Percentiles rank a stretch among this genome's conserved stretches.
These are phyloP conservation scores for Mallotus villosus DNA, from an alignment of 2,797 vertebrate genomes.

Conservation along the genomic window DNA sequence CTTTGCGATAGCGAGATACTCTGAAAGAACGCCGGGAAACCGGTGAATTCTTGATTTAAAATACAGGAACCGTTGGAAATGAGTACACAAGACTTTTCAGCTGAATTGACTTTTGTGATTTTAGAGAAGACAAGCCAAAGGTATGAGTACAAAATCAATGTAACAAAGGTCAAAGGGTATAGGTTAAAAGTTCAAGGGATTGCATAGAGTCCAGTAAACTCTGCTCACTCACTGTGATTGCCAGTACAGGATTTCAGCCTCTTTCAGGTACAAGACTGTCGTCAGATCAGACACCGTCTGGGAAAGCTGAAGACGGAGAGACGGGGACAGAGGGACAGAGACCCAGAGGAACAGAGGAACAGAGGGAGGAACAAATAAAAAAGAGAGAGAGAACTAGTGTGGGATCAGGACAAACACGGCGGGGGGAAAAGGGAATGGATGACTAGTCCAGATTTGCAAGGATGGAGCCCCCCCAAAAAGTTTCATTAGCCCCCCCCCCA, in stretches of 20 bases:
- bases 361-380: not conserved
- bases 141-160: no score
- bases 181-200: not conserved
- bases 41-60: no score
- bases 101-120: no score
- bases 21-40: slow-evolving; percentile 30
- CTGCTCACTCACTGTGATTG: slow-evolving; percentile 69
- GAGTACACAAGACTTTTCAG: no score
- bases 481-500: no score
- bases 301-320: slow-evolving; percentile 23
- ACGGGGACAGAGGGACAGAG: not conserved
- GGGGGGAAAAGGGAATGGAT: no score
- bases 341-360: not conserved
- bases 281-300: slow-evolving; percentile 72
- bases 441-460: not conserved
- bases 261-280: slow-evolving; percentile 70
- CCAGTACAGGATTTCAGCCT: slow-evolving; percentile 75
- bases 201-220: no score
- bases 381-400: not conserved
- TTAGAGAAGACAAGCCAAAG: no score
- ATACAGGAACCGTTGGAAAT: no score
- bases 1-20: slow-evolving; percentile 65
- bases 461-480: no score
- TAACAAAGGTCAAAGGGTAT: not conserved
- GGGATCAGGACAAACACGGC: not conserved